Percentiles rank a stretch among this genome's conserved stretches.
phyloP scores from a whole-genome alignment of 35 echinoderm and acorn worm species.

The Strongylocentrotus purpuratus region DNA sequence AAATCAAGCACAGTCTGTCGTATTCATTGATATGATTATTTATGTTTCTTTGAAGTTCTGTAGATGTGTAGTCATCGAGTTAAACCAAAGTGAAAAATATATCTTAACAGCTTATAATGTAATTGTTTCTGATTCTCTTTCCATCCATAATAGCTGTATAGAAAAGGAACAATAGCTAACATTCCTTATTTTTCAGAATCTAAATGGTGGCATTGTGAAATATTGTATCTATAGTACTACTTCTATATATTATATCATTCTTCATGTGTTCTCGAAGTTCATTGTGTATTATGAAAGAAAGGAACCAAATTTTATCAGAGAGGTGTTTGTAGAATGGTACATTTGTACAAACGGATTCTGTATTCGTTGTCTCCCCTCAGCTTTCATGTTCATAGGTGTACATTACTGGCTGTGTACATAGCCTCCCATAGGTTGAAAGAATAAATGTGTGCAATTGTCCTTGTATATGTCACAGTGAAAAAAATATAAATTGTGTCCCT shows the following conservation, averaged over 20 bases:
- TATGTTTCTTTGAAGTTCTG: neutral
- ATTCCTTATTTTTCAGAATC: conserved; percentile 17
- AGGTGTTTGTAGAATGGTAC: neutral
- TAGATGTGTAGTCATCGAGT: neutral
- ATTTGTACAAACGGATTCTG: neutral
- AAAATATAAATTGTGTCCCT: neutral
- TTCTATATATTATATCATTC: conserved; percentile 7
- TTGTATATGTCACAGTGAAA: conserved; percentile 28
- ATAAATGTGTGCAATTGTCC: conserved; percentile 41
- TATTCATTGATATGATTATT: neutral
- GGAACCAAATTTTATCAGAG: conserved; percentile 6
- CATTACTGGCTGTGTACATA: conserved; percentile 28
- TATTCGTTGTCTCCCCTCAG: neutral
- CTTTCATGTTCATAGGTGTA: conserved; percentile 15
- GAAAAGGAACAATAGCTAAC: neutral
- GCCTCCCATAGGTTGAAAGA: conserved; percentile 6
- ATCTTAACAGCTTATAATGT: neutral
- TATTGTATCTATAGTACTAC: neutral
- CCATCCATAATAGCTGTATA: neutral
- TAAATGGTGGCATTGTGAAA: neutral
- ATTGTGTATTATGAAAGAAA: neutral
- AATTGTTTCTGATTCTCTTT: neutral
- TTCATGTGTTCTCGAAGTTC: neutral
- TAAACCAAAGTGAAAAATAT: neutral
- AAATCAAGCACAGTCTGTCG: neutral